Base-by-base conservation (phyloP, 2,888 invertebrate species). In the Trissolcus japonicus region DNA sequence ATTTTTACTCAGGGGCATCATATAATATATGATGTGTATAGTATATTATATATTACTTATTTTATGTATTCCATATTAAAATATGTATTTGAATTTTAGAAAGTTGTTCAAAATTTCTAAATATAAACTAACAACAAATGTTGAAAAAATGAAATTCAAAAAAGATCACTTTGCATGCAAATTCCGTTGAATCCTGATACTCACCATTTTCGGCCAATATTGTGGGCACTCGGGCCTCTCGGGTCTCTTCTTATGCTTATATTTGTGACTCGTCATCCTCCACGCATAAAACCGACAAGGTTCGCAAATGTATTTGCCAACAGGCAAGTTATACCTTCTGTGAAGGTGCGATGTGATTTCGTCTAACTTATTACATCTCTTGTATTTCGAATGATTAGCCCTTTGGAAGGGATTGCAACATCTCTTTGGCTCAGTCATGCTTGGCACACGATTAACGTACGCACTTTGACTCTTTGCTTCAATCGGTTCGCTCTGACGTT, bases 181-280 rank as follows among this genome's bases (percentile, higher is more conserved):
- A 71, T 66, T 66, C 76, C 65, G 60, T 69, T 66, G 57, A 57
- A 69, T 74, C 74, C 65, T 61, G 66, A 74, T 69, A 78, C 78
- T 78, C 74, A 78, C 74, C 74, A 69, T 17, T 69, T 61, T 62
- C 40, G 60, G 76, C 67, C 72, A 63, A 61, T 35, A 40, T 67
- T 61, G 69, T 54, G 78, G 78, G 73, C 54, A 74, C 56, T 67
- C 74, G 41, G 66, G 63, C 71, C 69, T 74, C 25, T 78, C 78
- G 67, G 74, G 69, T 74, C 78, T 78, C 74, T 66, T 74, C 71
- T 78, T 78, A 68, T 75, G 71, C 67, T 71, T 75, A 78, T 78
- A 74, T 78, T 78, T 78, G 74, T 78, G 78, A 78, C 78, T 78
- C 71, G 78, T 78, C 71, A 78, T 78, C 78, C 78, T 75, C 78